Evolutionary conservation across 1,140 invertebrate species (phyloP).

Genomic region (Drosophila bipectinata): DNA sequence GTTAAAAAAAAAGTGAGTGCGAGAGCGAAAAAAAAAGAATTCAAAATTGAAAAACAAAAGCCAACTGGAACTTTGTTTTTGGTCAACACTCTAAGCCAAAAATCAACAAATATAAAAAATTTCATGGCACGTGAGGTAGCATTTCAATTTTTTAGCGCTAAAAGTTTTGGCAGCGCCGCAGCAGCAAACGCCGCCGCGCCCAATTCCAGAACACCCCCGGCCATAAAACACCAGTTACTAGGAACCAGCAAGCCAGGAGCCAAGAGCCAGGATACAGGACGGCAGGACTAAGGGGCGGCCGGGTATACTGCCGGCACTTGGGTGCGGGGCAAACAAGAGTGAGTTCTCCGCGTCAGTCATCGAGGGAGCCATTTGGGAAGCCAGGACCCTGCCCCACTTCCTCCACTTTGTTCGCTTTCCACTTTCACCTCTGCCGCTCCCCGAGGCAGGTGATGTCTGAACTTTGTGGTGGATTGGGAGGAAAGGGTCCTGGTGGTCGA

Average conservation of each 20-base stretch:
- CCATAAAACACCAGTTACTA: slow-evolving; percentile 42
- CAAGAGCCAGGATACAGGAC: background rate
- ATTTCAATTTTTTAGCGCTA: slow-evolving; percentile 79
- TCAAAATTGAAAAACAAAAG: slow-evolving; percentile 78
- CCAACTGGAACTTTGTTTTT: slow-evolving; percentile 78
- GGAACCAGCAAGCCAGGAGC: slow-evolving; percentile 14
- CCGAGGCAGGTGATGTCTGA: slow-evolving; percentile 74
- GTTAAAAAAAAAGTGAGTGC: slow-evolving; percentile 25
- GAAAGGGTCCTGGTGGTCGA: slow-evolving; percentile 13
- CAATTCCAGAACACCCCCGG: slow-evolving; percentile 3
- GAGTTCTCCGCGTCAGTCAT: slow-evolving; percentile 43
- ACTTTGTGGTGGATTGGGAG: slow-evolving; percentile 55
- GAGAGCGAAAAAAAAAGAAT: slow-evolving; percentile 31
- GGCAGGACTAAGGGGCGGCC: background rate
- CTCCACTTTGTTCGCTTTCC: background rate
- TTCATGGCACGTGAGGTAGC: slow-evolving; percentile 74
- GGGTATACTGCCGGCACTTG: slow-evolving; percentile 22
- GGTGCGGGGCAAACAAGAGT: slow-evolving; percentile 30
- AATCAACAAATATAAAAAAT: slow-evolving; percentile 82
- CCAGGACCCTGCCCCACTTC: slow-evolving; percentile 17
- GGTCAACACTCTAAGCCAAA: slow-evolving; percentile 82
- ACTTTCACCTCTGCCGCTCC: slow-evolving; percentile 21
- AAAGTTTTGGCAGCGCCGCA: slow-evolving; percentile 61
- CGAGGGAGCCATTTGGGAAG: slow-evolving; percentile 66
- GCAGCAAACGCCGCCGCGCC: background rate